These are phyloP conservation scores for Lipotes vexillifer DNA, from an alignment of 2,113 vertebrate genomes.

Conservation along the genomic window DNA sequence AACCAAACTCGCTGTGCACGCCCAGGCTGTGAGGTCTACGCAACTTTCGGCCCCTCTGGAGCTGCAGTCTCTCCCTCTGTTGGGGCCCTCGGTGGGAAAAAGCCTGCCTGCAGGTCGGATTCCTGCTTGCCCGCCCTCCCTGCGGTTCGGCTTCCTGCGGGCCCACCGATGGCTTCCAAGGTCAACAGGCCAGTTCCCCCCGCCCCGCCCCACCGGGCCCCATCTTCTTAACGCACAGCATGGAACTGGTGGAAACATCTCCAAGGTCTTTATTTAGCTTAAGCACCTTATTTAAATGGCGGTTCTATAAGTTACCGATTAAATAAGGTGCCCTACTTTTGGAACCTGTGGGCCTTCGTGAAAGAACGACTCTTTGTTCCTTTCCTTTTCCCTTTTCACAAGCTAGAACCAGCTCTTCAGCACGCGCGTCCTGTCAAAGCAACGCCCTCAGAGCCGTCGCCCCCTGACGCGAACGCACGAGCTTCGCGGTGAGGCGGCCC, in stretches of 20 bases:
- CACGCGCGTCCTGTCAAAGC: background rate
- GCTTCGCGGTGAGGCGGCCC: too few species aligned
- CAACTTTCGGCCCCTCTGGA: fast-evolving
- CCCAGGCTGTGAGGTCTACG: fast-evolving
- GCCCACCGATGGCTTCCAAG: background rate
- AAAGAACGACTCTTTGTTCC: too few species aligned
- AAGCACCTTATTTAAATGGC: background rate
- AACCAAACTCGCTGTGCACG: background rate
- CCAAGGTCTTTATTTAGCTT: background rate
- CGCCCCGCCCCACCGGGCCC: too few species aligned
- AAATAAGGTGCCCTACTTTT: too few species aligned
- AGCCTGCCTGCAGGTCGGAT: background rate
- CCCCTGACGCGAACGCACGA: fast-evolving
- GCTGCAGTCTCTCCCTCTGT: background rate
- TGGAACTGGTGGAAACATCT: background rate
- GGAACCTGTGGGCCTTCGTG: background rate
- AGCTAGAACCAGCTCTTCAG: background rate
- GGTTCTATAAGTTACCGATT: too few species aligned
- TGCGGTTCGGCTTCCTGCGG: fast-evolving
- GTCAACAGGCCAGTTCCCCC: background rate
- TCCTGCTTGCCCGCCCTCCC: too few species aligned
- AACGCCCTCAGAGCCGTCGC: fast-evolving
- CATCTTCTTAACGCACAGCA: too few species aligned
- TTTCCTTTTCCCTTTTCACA: too few species aligned
- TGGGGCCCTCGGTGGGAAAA: background rate